Base-by-base conservation (phyloP, 2,888 invertebrate genomes). In the Microplitis manilae region DNA sequence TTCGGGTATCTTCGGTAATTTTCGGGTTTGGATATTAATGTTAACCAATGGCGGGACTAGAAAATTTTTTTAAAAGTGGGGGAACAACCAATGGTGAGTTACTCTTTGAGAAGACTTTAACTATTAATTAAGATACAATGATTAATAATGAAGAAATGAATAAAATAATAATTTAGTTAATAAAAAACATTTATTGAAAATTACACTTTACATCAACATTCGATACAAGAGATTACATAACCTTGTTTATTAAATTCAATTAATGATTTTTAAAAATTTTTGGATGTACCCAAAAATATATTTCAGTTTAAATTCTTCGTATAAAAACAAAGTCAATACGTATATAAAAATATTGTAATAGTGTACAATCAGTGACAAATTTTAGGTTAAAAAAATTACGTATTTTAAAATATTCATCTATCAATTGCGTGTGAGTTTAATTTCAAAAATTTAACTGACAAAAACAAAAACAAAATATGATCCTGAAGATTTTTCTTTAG, bases 111-210 rank as follows among this genome's bases (percentile, higher is more conserved):
- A 30, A 30, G 30, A 30, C 30, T 1, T 20, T 30, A 30, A 30
- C 4, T 4, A 30, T 30, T 30, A 30, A 30, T 30, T 20, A 1
- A 20, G 20, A 20, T 7, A 0, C 6, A n/a, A 15, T 38, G n/a
- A 40, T 39, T 40, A 8, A 1, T 17, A 17, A 68, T 7, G 50
- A 17, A 30, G 1, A 13, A 6, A 13, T 40, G 50, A 13, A 50
- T 5, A 50, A 13, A n/a, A n/a, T n/a, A n/a, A 50, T 50, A 13
- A 50, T 50, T 13, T 50, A 13, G 13, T 17, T 40, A 17, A 13
- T 15, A 41, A 80, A 79, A 79, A 81, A 77, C 79, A 82, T 86
- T 87, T 87, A 87, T 86, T 87, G 83, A 81, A 86, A 86, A 87
- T 85, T 84, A 85, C 83, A 87, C 85, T 84, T 83, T 86, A 86